These are phyloP conservation scores for Poeciliopsis occidentalis DNA, from an alignment of 2,113 vertebrate genomes.

Conservation along the genomic window DNA sequence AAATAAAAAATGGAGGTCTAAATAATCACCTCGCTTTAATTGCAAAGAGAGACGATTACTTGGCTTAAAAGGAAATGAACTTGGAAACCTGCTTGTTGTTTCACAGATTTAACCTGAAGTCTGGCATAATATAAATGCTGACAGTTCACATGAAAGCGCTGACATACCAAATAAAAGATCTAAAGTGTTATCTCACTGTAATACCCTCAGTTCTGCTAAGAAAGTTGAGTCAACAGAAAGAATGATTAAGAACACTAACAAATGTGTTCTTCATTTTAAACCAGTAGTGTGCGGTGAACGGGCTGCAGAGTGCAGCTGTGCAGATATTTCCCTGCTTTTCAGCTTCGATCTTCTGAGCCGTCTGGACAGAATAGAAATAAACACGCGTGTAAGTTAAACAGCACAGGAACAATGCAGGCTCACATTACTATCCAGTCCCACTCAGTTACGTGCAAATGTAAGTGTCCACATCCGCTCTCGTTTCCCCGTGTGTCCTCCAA, in stretches of 20 bases:
- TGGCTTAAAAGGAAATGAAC: background rate
- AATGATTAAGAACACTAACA: background rate
- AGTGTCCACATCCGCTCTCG: conserved; percentile 44
- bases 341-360: background rate
- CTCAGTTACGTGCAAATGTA: conserved; percentile 38
- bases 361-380: background rate
- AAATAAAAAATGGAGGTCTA: background rate
- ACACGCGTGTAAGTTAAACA: conserved; percentile 34
- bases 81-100: background rate
- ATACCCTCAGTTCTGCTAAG: background rate
- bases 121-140: background rate
- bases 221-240: conserved; percentile 14
- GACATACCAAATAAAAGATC: conserved; percentile 3
- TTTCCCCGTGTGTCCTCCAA: conserved; percentile 38
- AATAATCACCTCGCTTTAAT: background rate
- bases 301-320: conserved; percentile 11
- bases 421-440: conserved; percentile 34
- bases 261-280: conserved; percentile 10
- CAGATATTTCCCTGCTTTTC: background rate
- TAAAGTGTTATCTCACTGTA: conserved; percentile 2
- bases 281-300: background rate
- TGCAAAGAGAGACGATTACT: background rate
- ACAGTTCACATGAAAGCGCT: conserved; percentile 7
- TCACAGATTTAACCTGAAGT: conserved; percentile 13
- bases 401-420: conserved; percentile 20